phyloP scores from a whole-genome alignment of 2,797 vertebrate genomes.

The Dendrocincla tyrannina region DNA sequence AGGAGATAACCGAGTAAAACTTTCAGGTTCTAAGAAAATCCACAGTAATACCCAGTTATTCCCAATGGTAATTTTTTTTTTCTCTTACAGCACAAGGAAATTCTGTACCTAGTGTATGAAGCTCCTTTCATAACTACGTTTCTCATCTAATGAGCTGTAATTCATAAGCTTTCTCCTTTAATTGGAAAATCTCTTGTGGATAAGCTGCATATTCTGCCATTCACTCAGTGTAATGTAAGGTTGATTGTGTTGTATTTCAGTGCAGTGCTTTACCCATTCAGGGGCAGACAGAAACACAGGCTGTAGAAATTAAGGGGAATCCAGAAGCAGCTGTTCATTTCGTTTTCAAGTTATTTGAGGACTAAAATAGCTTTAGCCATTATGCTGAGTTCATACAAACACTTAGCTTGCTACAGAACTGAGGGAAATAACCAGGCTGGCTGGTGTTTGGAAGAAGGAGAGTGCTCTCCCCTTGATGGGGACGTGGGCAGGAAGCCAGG shows the following conservation, averaged over 20 bases:
- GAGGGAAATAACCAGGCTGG: neutral
- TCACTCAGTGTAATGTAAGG: conserved; percentile 32
- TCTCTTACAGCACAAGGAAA: neutral
- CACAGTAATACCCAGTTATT: neutral
- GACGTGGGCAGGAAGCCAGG: neutral
- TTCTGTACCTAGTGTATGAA: conserved; percentile 33
- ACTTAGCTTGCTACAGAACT: neutral
- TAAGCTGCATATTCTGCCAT: conserved; percentile 41
- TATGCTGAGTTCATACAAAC: neutral
- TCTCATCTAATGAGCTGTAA: conserved; percentile 59
- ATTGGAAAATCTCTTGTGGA: conserved; percentile 58
- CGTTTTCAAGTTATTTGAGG: conserved; percentile 51
- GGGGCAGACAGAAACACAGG: neutral
- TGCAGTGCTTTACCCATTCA: neutral
- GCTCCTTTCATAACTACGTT: conserved; percentile 24
- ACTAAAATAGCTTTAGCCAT: conserved; percentile 29
- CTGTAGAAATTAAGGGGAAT: conserved; percentile 46
- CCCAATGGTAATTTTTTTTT: neutral
- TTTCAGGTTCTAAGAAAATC: conserved; percentile 12
- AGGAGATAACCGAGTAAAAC: neutral
- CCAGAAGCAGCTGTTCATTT: conserved; percentile 51
- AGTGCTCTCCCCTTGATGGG: neutral
- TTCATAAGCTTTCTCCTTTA: conserved; percentile 52
- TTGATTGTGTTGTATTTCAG: conserved; percentile 24
- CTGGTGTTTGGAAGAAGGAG: neutral